A percentile compares a stretch with the other conserved stretches of the same genome.
Conservation (phyloP, 2,888 invertebrate genomes). For the Acholoe squamosa region DNA sequence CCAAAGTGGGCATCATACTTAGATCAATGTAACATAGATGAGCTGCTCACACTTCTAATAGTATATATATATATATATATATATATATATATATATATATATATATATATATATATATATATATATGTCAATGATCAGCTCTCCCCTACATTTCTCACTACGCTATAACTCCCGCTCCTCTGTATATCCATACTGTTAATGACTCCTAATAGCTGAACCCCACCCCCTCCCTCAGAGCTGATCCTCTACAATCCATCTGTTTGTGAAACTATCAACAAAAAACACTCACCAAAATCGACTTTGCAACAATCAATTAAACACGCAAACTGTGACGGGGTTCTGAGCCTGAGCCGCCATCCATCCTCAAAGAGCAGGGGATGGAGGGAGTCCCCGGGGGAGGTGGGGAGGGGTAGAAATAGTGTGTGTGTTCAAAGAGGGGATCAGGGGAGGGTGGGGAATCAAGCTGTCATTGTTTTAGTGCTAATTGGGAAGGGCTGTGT, state of each 20-base stretch:
- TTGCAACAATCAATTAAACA: slow-evolving; percentile 19
- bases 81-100: too few species aligned
- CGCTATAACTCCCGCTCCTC: background rate
- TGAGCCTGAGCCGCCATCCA: background rate
- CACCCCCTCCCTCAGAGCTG: background rate
- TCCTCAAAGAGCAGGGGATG: background rate
- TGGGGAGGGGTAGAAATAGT: too few species aligned
- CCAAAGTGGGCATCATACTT: too few species aligned
- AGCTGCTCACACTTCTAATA: too few species aligned
- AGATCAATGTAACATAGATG: too few species aligned
- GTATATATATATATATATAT: too few species aligned
- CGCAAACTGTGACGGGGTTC: background rate
- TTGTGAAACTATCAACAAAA: background rate
- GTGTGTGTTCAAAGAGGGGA: background rate
- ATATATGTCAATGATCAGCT: too few species aligned
- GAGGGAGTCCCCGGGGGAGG: background rate
- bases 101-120: too few species aligned
- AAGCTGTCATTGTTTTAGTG: background rate
- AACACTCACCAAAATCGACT: background rate
- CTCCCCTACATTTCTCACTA: background rate
- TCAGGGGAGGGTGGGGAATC: background rate
- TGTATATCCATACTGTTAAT: background rate
- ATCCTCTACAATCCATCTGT: background rate
- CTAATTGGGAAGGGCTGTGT: background rate
- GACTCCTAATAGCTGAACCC: background rate